A percentile compares a stretch with the other conserved stretches of the same genome.
Evolutionary conservation across 1,140 invertebrate genomes (phyloP).

Genomic region (Conus betulinus): DNA sequence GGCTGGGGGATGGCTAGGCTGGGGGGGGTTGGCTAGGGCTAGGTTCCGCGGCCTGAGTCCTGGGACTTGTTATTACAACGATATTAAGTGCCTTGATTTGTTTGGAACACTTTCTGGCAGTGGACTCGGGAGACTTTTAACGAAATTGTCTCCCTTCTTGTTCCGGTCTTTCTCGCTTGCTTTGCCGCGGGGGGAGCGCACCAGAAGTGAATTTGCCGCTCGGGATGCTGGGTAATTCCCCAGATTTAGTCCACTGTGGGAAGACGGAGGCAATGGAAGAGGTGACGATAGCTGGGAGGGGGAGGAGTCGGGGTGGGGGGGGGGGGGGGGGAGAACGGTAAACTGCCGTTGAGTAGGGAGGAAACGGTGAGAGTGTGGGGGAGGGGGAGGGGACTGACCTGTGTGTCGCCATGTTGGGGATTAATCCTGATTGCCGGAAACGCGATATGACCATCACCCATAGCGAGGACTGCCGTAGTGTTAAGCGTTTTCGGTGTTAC

Average conservation of each 20-base stretch:
- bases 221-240: constrained; percentile 39
- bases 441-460: constrained; percentile 8
- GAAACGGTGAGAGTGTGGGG: too few species aligned
- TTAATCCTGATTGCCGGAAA: background rate
- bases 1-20: background rate
- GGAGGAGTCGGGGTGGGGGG: background rate
- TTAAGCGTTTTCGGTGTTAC: background rate
- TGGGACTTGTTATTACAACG: constrained; percentile 39
- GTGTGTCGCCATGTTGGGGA: background rate
- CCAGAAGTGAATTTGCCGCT: constrained; percentile 42
- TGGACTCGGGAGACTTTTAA: constrained; percentile 40
- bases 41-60: background rate
- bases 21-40: background rate
- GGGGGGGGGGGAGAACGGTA: background rate
- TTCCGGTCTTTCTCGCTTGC: constrained; percentile 16
- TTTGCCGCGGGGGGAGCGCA: constrained; percentile 1
- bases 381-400: background rate
- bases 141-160: constrained; percentile 36
- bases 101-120: constrained; percentile 37
- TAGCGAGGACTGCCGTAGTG: background rate
- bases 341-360: background rate
- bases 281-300: background rate
- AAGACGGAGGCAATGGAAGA: background rate
- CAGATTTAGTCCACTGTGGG: constrained; percentile 31
- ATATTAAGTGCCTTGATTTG: constrained; percentile 41